Evolutionary conservation across 2,797 vertebrate species (phyloP).

Genomic region (Sternotherus odoratus): DNA sequence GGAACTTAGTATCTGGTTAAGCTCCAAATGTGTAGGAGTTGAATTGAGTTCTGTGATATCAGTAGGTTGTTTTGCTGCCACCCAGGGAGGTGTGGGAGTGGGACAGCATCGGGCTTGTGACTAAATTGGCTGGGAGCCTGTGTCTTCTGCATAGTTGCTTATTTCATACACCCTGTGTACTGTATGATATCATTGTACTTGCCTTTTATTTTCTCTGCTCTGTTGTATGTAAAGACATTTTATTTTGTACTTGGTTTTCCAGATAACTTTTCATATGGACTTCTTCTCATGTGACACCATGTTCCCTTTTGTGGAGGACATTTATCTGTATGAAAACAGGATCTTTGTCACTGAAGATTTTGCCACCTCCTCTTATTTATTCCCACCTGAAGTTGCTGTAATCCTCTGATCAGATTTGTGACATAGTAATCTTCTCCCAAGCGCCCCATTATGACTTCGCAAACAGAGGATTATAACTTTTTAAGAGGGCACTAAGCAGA

Average conservation of each 20-base stretch:
- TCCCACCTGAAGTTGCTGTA: slow-evolving; percentile 63
- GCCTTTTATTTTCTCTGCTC: not conserved
- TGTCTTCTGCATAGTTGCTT: not conserved
- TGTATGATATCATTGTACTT: not conserved
- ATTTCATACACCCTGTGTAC: not conserved
- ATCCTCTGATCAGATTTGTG: slow-evolving; percentile 69
- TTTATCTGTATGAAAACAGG: slow-evolving; percentile 33
- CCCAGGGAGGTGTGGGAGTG: not conserved
- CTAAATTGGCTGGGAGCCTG: slow-evolving; percentile 38
- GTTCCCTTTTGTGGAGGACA: slow-evolving; percentile 45
- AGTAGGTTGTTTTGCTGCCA: slow-evolving; percentile 27
- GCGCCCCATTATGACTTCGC: slow-evolving; percentile 52
- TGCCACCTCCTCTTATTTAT: slow-evolving; percentile 60
- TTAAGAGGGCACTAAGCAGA: slow-evolving; percentile 65
- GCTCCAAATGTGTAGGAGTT: not conserved
- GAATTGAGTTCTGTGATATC: slow-evolving; percentile 20
- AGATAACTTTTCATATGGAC: not conserved
- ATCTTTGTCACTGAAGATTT: slow-evolving; percentile 39
- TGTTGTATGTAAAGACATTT: not conserved
- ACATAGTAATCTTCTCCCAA: slow-evolving; percentile 56
- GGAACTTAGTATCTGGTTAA: not conserved
- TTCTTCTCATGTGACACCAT: not conserved
- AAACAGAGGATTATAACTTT: slow-evolving; percentile 60
- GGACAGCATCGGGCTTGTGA: slow-evolving; percentile 39
- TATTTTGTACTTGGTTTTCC: not conserved